These are phyloP conservation scores for Epizoanthus stellaris DNA, from an alignment of 92 coral and sea anemone genomes.

Conservation along the genomic window DNA sequence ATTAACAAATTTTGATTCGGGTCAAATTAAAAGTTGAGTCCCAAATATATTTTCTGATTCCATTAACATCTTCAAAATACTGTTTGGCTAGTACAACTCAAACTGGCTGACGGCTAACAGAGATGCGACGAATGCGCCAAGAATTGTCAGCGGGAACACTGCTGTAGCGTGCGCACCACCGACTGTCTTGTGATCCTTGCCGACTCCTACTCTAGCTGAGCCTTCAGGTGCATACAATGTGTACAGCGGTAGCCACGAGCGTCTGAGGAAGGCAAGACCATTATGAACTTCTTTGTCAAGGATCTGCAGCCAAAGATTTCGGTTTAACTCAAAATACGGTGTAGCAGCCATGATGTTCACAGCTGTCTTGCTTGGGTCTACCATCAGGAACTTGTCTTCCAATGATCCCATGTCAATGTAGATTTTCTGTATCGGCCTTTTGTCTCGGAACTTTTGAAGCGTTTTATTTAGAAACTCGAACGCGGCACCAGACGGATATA, in stretches of 20 bases:
- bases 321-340: constrained; percentile 56
- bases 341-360: constrained; percentile 37
- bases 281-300: constrained; percentile 41
- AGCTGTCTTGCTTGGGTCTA: constrained; percentile 51
- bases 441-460: constrained; percentile 32
- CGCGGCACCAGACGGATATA: constrained; percentile 45
- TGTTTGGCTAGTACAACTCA: neutral
- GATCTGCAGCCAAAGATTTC: constrained; percentile 56
- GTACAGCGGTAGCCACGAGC: constrained; percentile 52
- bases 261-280: neutral
- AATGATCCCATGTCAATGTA: constrained; percentile 58
- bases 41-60: too few relatives aligned
- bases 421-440: constrained; percentile 48
- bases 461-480: constrained; percentile 51
- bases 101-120: neutral
- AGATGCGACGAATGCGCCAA: neutral
- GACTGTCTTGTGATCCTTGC: neutral
- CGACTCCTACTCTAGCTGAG: constrained; percentile 13
- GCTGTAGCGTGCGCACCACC: neutral
- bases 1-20: too few relatives aligned
- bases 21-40: too few relatives aligned
- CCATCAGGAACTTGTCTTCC: constrained; percentile 40
- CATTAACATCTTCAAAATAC: too few relatives aligned
- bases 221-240: constrained; percentile 60
- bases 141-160: neutral